Conservation (phyloP, 2,113 vertebrate genomes). For the Capricornis sumatraensis region DNA sequence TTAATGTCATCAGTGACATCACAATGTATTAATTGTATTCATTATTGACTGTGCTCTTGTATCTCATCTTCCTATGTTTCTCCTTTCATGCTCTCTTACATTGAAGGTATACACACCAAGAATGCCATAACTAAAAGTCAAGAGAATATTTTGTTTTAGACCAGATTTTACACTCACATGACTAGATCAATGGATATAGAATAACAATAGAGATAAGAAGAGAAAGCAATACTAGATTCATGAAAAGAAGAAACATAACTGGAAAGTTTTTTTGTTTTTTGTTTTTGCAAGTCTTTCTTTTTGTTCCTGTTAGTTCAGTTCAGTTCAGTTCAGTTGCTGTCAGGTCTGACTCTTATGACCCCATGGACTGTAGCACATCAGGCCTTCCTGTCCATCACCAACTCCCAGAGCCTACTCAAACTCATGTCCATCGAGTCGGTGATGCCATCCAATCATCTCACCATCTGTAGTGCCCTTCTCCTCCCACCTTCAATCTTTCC, state of each 20-base stretch:
- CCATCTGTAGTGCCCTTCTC: not conserved
- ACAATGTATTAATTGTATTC: not conserved
- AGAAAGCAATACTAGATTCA: not conserved
- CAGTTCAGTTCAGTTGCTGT: not conserved
- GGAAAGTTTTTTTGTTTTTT: not conserved
- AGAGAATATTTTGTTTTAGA: not conserved
- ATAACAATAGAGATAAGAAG: not conserved
- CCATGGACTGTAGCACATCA: not conserved
- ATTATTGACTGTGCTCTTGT: not conserved
- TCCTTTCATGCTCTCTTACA: not conserved
- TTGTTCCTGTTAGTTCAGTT: not conserved
- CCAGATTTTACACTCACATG: not conserved
- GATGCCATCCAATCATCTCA: not conserved
- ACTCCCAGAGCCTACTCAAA: not conserved
- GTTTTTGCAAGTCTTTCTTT: not conserved
- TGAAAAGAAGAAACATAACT: not conserved
- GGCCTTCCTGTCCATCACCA: not conserved
- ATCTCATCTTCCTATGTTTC: not conserved
- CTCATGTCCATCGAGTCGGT: not conserved
- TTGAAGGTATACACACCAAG: not conserved
- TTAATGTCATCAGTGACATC: too few species aligned
- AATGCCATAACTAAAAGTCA: not conserved
- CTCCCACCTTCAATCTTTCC: not conserved
- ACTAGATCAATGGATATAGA: not conserved
- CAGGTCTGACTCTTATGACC: not conserved